These are phyloP conservation scores for Orchestes rusci DNA, from an alignment of 2,888 invertebrate genomes.

Conservation along the genomic window DNA sequence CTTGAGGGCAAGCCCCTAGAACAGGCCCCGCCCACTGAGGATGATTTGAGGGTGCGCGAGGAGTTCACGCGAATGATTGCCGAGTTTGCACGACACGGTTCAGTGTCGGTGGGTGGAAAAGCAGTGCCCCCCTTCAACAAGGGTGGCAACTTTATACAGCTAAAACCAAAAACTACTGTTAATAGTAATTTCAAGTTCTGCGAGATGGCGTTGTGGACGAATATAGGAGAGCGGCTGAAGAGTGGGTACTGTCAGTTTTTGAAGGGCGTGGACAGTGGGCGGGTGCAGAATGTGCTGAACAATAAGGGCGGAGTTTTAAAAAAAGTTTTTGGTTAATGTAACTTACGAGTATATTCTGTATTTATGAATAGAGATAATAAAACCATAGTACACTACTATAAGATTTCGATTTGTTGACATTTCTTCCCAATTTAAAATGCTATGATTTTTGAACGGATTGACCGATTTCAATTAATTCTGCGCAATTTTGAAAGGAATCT, in stretches of 20 bases:
- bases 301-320: too few relatives aligned
- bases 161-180: slow-evolving; percentile 45
- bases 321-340: too few relatives aligned
- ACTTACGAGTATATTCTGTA: too few relatives aligned
- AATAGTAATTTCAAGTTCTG: slow-evolving; percentile 53
- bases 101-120: slow-evolving; percentile 38
- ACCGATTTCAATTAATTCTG: too few relatives aligned
- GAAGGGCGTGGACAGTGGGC: slow-evolving; percentile 18
- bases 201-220: slow-evolving; percentile 63
- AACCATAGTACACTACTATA: too few relatives aligned
- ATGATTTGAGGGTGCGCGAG: slow-evolving; percentile 59
- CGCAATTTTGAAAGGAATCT: too few relatives aligned
- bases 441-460: too few relatives aligned
- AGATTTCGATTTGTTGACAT: too few relatives aligned
- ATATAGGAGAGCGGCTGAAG: slow-evolving; percentile 51
- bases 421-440: too few relatives aligned
- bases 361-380: too few relatives aligned
- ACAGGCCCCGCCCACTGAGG: slow-evolving; percentile 39
- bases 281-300: background rate
- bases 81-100: slow-evolving; percentile 56
- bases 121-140: slow-evolving; percentile 42
- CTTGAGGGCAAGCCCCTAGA: slow-evolving; percentile 51
- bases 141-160: slow-evolving; percentile 49
- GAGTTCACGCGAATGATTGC: slow-evolving; percentile 59
- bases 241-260: slow-evolving; percentile 48